Conservation (phyloP, 1,140 invertebrate species). For the Drosophila tsacasi region DNA sequence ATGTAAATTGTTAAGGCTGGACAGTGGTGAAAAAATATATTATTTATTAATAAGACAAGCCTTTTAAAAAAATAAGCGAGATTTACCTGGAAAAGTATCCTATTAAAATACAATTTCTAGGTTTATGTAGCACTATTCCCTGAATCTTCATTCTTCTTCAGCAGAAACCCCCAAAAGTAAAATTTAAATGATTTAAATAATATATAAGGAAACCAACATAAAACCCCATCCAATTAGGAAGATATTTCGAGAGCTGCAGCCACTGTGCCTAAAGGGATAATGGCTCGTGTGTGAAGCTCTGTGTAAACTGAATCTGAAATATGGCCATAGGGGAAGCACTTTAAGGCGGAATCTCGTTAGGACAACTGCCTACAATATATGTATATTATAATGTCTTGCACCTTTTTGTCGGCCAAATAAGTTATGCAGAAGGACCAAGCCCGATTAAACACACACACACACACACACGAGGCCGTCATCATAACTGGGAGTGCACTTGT, state of each 20-base stretch:
- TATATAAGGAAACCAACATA: conserved; percentile 6
- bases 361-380: conserved; percentile 1
- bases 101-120: background rate
- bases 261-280: conserved; percentile 28
- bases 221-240: conserved; percentile 33
- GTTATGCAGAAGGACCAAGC: conserved; percentile 29
- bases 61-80: background rate
- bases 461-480: conserved; percentile 21
- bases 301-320: conserved; percentile 47
- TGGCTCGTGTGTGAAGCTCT: conserved; percentile 14
- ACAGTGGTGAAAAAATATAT: background rate
- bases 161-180: background rate
- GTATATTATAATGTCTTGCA: conserved; percentile 37
- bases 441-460: background rate
- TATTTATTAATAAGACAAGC: background rate
- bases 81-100: background rate
- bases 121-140: background rate
- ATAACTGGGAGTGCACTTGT: conserved; percentile 60
- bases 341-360: conserved; percentile 23
- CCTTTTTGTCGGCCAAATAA: conserved; percentile 33
- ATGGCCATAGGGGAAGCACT: conserved; percentile 40
- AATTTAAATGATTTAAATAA: conserved; percentile 10
- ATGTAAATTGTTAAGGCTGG: conserved; percentile 18
- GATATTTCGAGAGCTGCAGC: conserved; percentile 1
- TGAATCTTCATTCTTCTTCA: too few species aligned